Conservation (phyloP, 1,140 invertebrate genomes). For the Tachypleus tridentatus region DNA sequence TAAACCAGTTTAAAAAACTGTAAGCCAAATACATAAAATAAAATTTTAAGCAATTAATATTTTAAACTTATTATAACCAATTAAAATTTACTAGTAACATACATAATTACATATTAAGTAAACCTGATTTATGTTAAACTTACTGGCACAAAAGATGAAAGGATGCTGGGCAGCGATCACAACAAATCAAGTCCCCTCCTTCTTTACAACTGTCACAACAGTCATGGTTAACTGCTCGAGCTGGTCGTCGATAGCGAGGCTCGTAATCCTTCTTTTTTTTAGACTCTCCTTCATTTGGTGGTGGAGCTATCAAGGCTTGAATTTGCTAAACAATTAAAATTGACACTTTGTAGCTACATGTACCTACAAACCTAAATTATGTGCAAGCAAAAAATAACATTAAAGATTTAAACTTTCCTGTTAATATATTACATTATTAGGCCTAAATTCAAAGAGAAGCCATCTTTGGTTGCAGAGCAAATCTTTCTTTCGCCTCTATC, state of each 20-base stretch:
- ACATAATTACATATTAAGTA: background rate
- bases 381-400: too few relatives aligned
- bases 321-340: slow-evolving; percentile 52
- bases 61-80: too few relatives aligned
- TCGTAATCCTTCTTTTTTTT: slow-evolving; percentile 38
- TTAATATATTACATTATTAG: too few relatives aligned
- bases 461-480: too few relatives aligned
- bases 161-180: slow-evolving; percentile 84
- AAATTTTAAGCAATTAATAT: too few relatives aligned
- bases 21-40: too few relatives aligned
- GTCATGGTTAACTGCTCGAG: slow-evolving; percentile 83
- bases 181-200: slow-evolving; percentile 89
- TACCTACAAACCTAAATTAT: too few relatives aligned
- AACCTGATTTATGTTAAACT: slow-evolving; percentile 32
- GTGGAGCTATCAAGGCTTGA: slow-evolving; percentile 71
- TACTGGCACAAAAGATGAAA: slow-evolving; percentile 91
- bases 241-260: slow-evolving; percentile 34
- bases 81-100: too few relatives aligned
- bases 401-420: too few relatives aligned
- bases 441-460: too few relatives aligned
- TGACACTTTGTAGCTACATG: too few relatives aligned
- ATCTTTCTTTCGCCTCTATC: too few relatives aligned
- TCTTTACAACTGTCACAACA: slow-evolving; percentile 83
- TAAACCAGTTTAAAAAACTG: background rate
- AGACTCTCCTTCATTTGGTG: slow-evolving; percentile 53